Conservation (phyloP, 2,113 vertebrate species). For the Oncorhynchus mykiss region DNA sequence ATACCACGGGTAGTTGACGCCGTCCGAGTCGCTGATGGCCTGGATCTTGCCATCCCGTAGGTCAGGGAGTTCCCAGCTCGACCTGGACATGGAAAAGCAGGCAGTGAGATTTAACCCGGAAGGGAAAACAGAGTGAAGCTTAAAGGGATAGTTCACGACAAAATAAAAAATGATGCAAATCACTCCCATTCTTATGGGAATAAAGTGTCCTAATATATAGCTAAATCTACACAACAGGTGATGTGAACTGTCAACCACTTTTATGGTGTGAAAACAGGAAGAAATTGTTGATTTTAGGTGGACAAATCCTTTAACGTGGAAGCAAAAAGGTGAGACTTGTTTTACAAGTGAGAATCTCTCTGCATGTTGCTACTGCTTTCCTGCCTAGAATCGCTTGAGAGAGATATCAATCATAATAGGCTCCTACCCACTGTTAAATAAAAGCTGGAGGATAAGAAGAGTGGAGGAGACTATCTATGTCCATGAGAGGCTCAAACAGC, state of each 20-base stretch:
- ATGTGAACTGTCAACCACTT: too few species aligned
- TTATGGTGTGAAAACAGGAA: too few species aligned
- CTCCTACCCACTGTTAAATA: not conserved
- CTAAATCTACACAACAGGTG: too few species aligned
- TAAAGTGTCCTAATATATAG: too few species aligned
- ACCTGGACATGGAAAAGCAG: slow-evolving; percentile 73
- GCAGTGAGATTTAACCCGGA: slow-evolving; percentile 7
- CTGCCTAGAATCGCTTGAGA: not conserved
- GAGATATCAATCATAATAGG: not conserved
- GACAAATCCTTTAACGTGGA: too few species aligned
- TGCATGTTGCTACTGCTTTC: not conserved
- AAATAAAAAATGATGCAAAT: too few species aligned
- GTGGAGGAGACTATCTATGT: not conserved
- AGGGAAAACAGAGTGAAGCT: not conserved
- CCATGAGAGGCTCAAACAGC: not conserved
- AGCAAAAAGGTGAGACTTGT: not conserved
- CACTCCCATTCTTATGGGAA: too few species aligned
- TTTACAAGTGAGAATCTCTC: not conserved
- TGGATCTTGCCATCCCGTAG: slow-evolving; percentile 86
- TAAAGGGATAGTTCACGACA: too few species aligned
- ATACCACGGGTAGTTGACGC: slow-evolving; percentile 98
- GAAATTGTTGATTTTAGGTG: too few species aligned
- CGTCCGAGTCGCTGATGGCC: slow-evolving; percentile 96
- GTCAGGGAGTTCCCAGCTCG: slow-evolving; percentile 97
- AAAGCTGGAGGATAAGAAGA: not conserved